Conservation (phyloP, 1,140 invertebrate species). For the Drosophila nigrodunni region DNA sequence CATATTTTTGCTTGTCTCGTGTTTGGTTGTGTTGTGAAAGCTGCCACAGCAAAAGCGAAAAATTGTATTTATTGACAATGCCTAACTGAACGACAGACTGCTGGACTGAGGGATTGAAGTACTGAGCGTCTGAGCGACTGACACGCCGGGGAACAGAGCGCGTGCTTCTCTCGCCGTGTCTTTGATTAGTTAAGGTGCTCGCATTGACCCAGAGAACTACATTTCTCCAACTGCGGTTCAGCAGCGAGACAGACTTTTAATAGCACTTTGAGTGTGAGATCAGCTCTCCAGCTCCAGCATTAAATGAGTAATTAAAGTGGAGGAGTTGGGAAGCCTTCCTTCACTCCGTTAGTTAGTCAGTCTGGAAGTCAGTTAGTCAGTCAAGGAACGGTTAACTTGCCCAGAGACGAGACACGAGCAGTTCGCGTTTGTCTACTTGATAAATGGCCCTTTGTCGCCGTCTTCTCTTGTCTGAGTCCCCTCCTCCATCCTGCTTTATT, state of each 20-base stretch:
- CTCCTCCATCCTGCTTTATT: not conserved
- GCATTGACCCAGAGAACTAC: conserved; percentile 81
- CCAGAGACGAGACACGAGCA: conserved; percentile 72
- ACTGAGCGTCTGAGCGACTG: conserved; percentile 4
- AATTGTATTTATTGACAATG: conserved; percentile 52
- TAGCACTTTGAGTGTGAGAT: conserved; percentile 51
- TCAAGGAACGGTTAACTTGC: conserved; percentile 60
- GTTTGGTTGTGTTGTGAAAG: conserved; percentile 69
- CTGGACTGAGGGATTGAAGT: conserved; percentile 22
- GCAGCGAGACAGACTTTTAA: conserved; percentile 29
- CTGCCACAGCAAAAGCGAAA: conserved; percentile 54
- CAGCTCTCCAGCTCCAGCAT: conserved; percentile 26
- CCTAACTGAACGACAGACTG: conserved; percentile 25
- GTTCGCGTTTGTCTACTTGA: conserved; percentile 54
- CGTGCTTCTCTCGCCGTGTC: conserved; percentile 49
- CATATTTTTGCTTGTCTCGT: conserved; percentile 30
- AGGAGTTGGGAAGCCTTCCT: conserved; percentile 38
- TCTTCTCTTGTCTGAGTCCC: conserved; percentile 6
- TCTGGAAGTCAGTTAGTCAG: conserved; percentile 47
- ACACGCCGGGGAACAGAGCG: conserved; percentile 16
- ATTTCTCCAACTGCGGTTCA: conserved; percentile 39
- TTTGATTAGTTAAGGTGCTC: conserved; percentile 76
- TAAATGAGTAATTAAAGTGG: conserved; percentile 72
- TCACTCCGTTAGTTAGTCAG: conserved; percentile 42
- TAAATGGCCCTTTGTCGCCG: conserved; percentile 70